Evolutionary conservation across 1,140 invertebrate species (phyloP), one percentile per base, ranked within the genome.

Genomic region (Chlorops oryzae): DNA sequence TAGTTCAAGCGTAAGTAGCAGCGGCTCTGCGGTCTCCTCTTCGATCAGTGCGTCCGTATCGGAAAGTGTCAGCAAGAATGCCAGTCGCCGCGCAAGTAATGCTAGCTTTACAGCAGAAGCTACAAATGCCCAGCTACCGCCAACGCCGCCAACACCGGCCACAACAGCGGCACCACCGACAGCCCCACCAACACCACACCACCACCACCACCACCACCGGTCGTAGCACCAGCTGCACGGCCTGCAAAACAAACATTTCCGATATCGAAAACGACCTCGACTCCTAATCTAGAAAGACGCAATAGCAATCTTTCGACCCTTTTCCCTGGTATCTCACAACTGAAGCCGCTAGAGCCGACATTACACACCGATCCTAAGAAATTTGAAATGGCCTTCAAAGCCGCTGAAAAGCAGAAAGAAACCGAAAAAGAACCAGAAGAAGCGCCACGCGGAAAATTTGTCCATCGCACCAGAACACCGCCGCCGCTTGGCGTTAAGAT

Each of bases 401-500:
- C 10, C 3, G 25, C 17, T 25, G 21, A 32, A 15, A 23, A 47
- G 9, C n/a, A 13, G 21, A 27, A 34, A 5, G 34, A 24, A 13
- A 39, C 46, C 3, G 28, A 20, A 25, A 39, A 15, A 18, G 50
- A 52, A 21, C 28, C 34, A 13, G 10, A 42, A n/a, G 65, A 68
- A 17, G 62, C 59, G 45, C 66, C 66, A 7, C 61, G 56, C n/a
- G 65, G 65, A 0, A 67, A 65, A 24, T 57, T 65, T 57, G 59
- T 62, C 13, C 63, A 69, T 52, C 66, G 66, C 28, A 69, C 63
- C 10, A 70, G 64, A 40, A 70, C 69, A 0, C 68, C 65, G 5
- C 68, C 68, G 0, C 65, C 68, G 0, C 63, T 65, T 22, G 65
- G 65, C 5, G 61, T 65, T 22, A 72, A 60, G 43, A 27, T 69